A percentile compares a stretch with the other conserved stretches of the same genome.
phyloP scores from a whole-genome alignment of 2,113 vertebrate species.

The Catharus minimus region DNA sequence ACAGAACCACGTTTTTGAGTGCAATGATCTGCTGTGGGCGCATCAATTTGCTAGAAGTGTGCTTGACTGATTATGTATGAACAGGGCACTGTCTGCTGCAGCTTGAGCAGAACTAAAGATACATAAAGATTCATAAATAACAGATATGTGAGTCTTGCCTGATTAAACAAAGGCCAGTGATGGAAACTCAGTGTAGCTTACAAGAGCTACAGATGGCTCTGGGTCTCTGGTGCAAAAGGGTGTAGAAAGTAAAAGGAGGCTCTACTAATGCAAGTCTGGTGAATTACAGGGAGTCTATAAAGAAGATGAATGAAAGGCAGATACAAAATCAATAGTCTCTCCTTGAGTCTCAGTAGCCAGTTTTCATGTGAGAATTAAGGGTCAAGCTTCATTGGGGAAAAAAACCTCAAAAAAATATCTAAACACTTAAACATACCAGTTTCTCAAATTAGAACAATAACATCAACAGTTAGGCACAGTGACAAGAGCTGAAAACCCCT shows the following conservation, averaged over 20 bases:
- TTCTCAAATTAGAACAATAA: neutral
- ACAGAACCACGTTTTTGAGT: neutral
- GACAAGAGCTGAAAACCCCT: neutral
- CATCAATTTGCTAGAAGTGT: neutral
- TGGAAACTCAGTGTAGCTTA: neutral
- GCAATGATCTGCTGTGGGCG: neutral
- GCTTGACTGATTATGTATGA: neutral
- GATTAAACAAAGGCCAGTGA: neutral
- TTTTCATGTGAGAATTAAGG: neutral
- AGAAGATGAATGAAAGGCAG: neutral
- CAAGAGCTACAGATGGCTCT: neutral
- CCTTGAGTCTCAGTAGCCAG: neutral
- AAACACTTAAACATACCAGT: neutral
- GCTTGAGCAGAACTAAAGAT: neutral
- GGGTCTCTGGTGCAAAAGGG: neutral
- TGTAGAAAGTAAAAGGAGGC: neutral
- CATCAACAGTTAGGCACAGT: neutral
- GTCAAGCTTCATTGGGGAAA: neutral
- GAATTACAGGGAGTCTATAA: neutral
- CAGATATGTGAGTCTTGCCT: neutral
- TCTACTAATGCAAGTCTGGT: neutral
- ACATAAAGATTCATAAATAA: neutral
- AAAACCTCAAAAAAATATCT: fast-evolving
- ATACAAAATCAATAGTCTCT: neutral
- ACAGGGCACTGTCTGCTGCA: neutral